Evolutionary conservation across 1,140 invertebrate genomes (phyloP).

Genomic region (Eumaeus atala): DNA sequence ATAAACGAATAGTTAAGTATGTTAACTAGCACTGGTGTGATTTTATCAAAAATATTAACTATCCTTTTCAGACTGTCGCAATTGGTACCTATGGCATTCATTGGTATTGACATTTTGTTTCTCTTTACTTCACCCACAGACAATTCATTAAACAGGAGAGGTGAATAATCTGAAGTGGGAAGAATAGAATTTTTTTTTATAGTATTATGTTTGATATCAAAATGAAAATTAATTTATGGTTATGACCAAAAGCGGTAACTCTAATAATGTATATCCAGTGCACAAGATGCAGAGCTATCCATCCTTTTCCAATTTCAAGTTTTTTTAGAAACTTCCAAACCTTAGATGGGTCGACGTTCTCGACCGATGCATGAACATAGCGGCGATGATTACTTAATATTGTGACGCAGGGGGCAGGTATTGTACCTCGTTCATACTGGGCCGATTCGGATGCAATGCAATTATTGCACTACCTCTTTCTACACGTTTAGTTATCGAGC

Average conservation of each 20-base stretch:
- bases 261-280: not conserved
- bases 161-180: not conserved
- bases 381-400: too few relatives aligned
- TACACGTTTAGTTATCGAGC: too few relatives aligned
- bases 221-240: not conserved
- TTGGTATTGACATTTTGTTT: constrained; percentile 6
- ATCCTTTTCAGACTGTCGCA: constrained; percentile 14
- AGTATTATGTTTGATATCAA: not conserved
- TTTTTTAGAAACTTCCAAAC: not conserved
- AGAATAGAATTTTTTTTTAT: not conserved
- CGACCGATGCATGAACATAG: not conserved
- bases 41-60: constrained; percentile 7
- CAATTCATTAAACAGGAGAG: not conserved
- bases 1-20: constrained; percentile 14
- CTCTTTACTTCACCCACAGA: constrained; percentile 15
- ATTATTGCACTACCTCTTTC: too few relatives aligned
- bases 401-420: too few relatives aligned
- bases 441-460: too few relatives aligned
- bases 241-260: not conserved
- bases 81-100: constrained; percentile 14
- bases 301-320: not conserved
- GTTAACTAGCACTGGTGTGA: constrained; percentile 8
- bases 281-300: not conserved
- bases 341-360: not conserved
- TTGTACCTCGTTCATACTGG: too few relatives aligned